A percentile compares a stretch with the other conserved stretches of the same genome.
These are phyloP conservation scores for Tridacna gigas DNA, from an alignment of 2,888 invertebrate species.

Conservation along the genomic window DNA sequence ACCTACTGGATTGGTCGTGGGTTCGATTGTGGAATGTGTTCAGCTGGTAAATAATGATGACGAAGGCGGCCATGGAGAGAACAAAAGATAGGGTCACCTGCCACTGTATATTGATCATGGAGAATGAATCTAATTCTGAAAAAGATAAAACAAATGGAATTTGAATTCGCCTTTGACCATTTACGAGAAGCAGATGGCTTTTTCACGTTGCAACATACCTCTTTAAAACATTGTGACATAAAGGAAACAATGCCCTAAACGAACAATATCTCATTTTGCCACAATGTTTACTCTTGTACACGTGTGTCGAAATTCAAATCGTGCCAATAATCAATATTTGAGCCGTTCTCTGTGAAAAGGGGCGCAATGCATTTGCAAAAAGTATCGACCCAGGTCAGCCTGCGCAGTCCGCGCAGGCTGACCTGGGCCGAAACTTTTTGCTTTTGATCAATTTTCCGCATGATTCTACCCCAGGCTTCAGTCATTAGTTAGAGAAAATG, in stretches of 20 bases:
- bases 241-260: background rate
- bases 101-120: slow-evolving; percentile 38
- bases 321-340: background rate
- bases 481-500: too few relatives aligned
- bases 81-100: slow-evolving; percentile 46
- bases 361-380: background rate
- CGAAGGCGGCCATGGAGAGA: slow-evolving; percentile 37
- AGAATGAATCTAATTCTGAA: slow-evolving; percentile 30
- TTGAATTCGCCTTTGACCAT: too few relatives aligned
- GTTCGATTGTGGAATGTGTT: slow-evolving; percentile 47
- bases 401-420: too few relatives aligned
- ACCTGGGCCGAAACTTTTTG: too few relatives aligned
- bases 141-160: background rate
- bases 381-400: background rate
- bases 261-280: slow-evolving; percentile 11
- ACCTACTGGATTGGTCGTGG: slow-evolving; percentile 23
- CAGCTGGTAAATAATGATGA: slow-evolving; percentile 43
- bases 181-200: too few relatives aligned
- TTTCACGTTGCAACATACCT: too few relatives aligned
- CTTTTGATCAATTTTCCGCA: too few relatives aligned
- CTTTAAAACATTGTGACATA: background rate
- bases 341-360: background rate
- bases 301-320: too few relatives aligned
- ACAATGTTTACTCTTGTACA: background rate
- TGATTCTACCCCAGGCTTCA: too few relatives aligned